A percentile compares a stretch with the other conserved stretches of the same genome.
phyloP scores from a whole-genome alignment of 1,140 invertebrate genomes.

The Drosophila fuyamai region DNA sequence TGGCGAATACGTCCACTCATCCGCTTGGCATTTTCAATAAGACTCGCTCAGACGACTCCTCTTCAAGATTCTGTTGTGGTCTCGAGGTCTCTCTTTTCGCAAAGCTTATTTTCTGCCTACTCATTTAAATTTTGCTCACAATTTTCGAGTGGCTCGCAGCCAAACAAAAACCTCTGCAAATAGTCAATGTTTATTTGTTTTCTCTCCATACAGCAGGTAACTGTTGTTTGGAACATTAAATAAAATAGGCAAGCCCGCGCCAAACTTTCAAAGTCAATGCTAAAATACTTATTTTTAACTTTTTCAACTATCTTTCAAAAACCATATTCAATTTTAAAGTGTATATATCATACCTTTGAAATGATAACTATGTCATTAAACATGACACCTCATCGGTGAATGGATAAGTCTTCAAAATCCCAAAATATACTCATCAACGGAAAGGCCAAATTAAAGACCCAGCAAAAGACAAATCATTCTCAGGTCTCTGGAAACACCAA shows the following conservation, averaged over 20 bases:
- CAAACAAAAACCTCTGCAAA: conserved; percentile 48
- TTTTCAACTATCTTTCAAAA: no score
- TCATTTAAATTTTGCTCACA: conserved; percentile 56
- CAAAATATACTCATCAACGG: conserved; percentile 44
- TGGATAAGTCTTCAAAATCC: conserved; percentile 47
- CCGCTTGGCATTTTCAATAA: conserved; percentile 64
- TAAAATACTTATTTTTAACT: background rate
- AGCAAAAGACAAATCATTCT: conserved; percentile 46
- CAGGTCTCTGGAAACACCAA: conserved; percentile 12
- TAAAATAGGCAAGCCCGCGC: background rate
- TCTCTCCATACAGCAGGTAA: conserved; percentile 41
- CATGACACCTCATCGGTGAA: conserved; percentile 24
- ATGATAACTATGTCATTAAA: conserved; percentile 18
- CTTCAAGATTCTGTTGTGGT: conserved; percentile 22
- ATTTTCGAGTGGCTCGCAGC: conserved; percentile 23
- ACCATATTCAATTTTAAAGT: no score
- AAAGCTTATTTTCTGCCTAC: conserved; percentile 14
- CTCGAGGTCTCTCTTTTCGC: conserved; percentile 21
- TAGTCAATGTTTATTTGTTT: conserved; percentile 59
- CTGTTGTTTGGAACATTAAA: conserved; percentile 37
- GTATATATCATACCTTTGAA: background rate
- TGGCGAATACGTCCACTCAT: conserved; percentile 34
- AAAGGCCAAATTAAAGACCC: conserved; percentile 19
- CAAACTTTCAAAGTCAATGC: conserved; percentile 14
- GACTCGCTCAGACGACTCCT: conserved; percentile 39